Conservation (phyloP, 2,888 invertebrate species). For the Apodemia duryi region DNA sequence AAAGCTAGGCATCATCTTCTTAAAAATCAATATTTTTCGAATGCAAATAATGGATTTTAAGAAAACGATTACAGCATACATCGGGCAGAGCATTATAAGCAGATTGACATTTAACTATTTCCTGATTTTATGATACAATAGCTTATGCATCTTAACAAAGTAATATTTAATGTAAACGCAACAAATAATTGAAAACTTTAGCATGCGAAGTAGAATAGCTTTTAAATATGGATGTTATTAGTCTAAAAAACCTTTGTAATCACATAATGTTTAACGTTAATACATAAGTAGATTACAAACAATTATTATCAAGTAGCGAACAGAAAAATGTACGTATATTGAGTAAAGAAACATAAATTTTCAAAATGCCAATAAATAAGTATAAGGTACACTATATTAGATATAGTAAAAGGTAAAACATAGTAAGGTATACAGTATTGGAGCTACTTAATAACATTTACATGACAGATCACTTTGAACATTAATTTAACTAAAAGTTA, state of each 20-base stretch:
- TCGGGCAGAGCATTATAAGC: conserved; percentile 45
- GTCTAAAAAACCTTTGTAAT: not conserved
- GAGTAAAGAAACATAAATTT: not conserved
- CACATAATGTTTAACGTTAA: not conserved
- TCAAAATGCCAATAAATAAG: not conserved
- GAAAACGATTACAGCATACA: conserved; percentile 22
- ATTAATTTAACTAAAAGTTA: conserved; percentile 63
- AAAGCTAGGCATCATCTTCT: not conserved
- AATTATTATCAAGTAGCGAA: not conserved
- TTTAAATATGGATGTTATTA: not conserved
- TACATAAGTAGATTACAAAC: not conserved
- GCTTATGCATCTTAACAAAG: not conserved
- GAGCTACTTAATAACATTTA: not conserved
- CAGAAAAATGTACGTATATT: not conserved
- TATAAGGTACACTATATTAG: no score
- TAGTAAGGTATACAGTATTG: no score
- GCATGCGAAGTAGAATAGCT: not conserved
- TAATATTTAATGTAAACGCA: not conserved
- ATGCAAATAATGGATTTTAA: not conserved
- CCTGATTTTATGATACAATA: not conserved
- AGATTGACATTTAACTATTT: conserved; percentile 21
- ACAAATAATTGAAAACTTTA: not conserved
- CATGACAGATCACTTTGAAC: conserved; percentile 40
- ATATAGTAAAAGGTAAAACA: no score
- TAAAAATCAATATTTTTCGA: not conserved